These are phyloP conservation scores for Chirona hameri DNA, from an alignment of 2,888 invertebrate genomes.

Conservation along the genomic window DNA sequence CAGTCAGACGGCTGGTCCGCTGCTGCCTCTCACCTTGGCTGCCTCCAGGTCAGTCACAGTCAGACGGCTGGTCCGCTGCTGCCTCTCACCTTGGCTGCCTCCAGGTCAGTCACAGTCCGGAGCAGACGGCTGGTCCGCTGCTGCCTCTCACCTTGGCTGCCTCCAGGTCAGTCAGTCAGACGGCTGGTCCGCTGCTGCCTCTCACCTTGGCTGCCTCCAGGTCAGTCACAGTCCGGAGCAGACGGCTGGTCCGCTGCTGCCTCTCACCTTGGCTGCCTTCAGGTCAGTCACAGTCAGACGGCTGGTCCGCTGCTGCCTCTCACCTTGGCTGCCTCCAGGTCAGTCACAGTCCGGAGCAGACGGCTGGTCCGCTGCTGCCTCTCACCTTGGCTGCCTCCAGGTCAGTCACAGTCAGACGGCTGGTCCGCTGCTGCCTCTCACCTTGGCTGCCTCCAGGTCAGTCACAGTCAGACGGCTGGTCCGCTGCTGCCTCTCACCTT, in stretches of 20 bases:
- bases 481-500: not conserved
- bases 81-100: not conserved
- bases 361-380: too few species aligned
- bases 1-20: too few species aligned
- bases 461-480: too few species aligned
- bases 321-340: conserved; percentile 22
- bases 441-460: conserved; percentile 23
- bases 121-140: too few species aligned
- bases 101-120: too few species aligned
- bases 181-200: too few species aligned
- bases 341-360: too few species aligned
- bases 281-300: too few species aligned
- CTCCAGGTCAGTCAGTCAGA: conserved; percentile 25
- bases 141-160: not conserved
- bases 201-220: conserved; percentile 13
- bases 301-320: not conserved
- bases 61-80: too few species aligned
- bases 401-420: too few species aligned
- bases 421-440: not conserved
- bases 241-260: too few species aligned
- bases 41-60: conserved; percentile 27
- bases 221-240: too few species aligned
- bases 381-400: conserved; percentile 13
- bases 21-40: not conserved
- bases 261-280: not conserved